phyloP scores from a whole-genome alignment of 1,140 invertebrate species.

The Drosophila varians region DNA sequence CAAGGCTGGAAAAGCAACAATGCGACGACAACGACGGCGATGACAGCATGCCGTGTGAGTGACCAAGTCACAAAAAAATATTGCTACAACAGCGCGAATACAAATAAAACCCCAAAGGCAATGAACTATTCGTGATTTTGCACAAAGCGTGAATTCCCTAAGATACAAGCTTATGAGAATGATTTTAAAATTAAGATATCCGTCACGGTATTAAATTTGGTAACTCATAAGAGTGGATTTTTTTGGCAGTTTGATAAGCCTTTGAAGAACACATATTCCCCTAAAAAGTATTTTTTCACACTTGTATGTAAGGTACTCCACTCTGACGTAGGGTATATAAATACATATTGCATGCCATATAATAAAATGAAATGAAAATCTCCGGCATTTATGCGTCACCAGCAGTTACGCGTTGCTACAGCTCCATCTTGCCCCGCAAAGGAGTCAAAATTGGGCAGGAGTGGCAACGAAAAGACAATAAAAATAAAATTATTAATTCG shows the following conservation, averaged over 20 bases:
- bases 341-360: conserved; percentile 57
- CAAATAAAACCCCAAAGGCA: conserved; percentile 9
- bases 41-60: conserved; percentile 75
- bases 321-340: conserved; percentile 34
- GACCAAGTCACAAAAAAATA: conserved; percentile 52
- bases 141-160: neutral
- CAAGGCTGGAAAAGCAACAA: conserved; percentile 67
- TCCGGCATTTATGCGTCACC: conserved; percentile 73
- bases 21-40: conserved; percentile 43
- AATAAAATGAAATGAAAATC: conserved; percentile 75
- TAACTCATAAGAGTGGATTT: no score
- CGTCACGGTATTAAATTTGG: neutral
- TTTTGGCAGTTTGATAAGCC: no score
- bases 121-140: neutral
- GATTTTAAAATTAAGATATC: neutral
- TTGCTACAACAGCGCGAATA: conserved; percentile 6
- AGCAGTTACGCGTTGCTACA: conserved; percentile 73
- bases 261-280: neutral
- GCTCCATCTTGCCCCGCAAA: conserved; percentile 30
- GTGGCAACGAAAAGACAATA: conserved; percentile 61
- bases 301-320: neutral
- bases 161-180: neutral
- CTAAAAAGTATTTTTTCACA: no score
- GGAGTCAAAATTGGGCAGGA: conserved; percentile 20
- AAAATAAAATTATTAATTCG: conserved; percentile 80